These are phyloP conservation scores for Phocoena phocoena DNA, from an alignment of 2,113 vertebrate species.

Conservation along the genomic window DNA sequence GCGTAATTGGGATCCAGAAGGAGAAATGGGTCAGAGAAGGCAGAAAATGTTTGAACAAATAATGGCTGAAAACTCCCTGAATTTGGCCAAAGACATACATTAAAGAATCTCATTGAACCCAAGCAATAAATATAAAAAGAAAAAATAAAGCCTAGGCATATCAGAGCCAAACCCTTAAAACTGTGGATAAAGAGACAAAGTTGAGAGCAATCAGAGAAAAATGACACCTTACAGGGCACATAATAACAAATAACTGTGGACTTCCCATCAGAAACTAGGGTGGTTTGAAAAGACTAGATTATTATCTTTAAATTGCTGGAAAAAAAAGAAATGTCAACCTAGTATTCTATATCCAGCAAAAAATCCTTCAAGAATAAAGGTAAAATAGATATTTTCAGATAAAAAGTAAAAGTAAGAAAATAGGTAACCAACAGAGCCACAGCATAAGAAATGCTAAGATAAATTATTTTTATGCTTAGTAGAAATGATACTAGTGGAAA, in stretches of 20 bases:
- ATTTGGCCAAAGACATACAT: not conserved
- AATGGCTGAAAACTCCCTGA: not conserved
- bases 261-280: not conserved
- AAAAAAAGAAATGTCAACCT: not conserved
- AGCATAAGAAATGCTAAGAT: not conserved
- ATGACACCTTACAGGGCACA: not conserved
- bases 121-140: not conserved
- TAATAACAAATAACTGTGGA: not conserved
- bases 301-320: no score
- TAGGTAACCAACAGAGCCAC: no score
- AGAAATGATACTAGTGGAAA: not conserved
- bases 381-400: not conserved
- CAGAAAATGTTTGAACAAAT: not conserved
- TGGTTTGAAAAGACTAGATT: no score
- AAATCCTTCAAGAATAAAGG: not conserved
- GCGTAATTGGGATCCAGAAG: not conserved
- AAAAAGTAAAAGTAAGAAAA: not conserved
- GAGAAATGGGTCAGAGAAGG: not conserved
- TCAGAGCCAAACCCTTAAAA: not conserved
- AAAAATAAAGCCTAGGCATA: not conserved
- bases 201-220: not conserved
- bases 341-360: not conserved
- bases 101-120: not conserved
- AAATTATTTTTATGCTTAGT: not conserved
- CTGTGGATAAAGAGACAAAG: not conserved